Evolutionary conservation across 2,888 invertebrate species (phyloP).

Genomic region (Acrobasis suavella): DNA sequence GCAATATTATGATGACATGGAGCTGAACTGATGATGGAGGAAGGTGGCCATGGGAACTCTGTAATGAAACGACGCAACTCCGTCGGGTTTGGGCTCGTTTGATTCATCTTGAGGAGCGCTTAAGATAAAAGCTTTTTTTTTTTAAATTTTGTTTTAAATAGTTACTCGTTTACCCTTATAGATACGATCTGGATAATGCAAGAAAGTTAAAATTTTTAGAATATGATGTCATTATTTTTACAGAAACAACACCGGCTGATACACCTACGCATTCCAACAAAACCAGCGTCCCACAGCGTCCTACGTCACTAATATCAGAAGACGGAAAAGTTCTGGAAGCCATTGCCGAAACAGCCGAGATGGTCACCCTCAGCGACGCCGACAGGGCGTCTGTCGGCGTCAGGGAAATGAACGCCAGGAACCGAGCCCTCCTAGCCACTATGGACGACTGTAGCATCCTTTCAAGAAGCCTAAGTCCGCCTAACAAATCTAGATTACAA

Average conservation of each 20-base stretch:
- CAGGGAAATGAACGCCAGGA: slow-evolving; percentile 73
- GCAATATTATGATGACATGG: too few relatives aligned
- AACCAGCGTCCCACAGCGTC: slow-evolving; percentile 69
- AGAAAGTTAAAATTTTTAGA: too few relatives aligned
- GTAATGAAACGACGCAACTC: too few relatives aligned
- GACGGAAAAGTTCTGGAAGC: slow-evolving; percentile 85
- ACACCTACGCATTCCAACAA: slow-evolving; percentile 72
- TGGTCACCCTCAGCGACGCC: slow-evolving; percentile 84
- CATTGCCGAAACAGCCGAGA: slow-evolving; percentile 87
- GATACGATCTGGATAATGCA: too few relatives aligned
- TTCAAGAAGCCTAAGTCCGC: slow-evolving; percentile 74
- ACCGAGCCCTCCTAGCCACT: slow-evolving; percentile 76
- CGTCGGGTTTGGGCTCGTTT: too few relatives aligned
- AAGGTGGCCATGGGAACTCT: too few relatives aligned
- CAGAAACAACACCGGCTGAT: slow-evolving; percentile 76
- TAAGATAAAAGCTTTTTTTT: too few relatives aligned
- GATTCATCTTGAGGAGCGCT: too few relatives aligned
- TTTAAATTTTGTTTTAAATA: too few relatives aligned
- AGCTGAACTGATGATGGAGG: too few relatives aligned
- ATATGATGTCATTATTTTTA: not conserved
- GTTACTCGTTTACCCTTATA: too few relatives aligned
- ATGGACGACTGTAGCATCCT: slow-evolving; percentile 80
- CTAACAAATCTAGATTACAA: slow-evolving; percentile 67
- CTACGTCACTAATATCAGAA: slow-evolving; percentile 84
- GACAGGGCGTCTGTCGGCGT: slow-evolving; percentile 70